Evolutionary conservation across 2,113 vertebrate species (phyloP), one percentile per base, ranked within the genome.

Genomic region (Acrocephalus kingi): DNA sequence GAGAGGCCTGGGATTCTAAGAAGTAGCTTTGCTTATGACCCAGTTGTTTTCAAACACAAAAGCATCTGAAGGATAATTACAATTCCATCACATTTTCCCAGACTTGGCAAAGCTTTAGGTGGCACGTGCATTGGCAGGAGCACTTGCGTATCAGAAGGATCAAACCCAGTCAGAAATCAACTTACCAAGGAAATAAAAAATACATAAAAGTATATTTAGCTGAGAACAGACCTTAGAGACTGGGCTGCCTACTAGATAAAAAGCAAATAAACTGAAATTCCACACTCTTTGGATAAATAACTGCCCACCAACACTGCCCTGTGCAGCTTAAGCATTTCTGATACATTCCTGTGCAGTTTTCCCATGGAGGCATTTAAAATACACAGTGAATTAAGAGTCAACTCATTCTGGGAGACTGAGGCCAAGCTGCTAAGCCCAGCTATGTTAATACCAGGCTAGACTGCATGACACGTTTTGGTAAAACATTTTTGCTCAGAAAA

Each of bases 121-220:
- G 11, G 45, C 54, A 82, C 0, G 0, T 37, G 45, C 30, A 17
- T 7, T 49, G 16, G 77, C 74, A 87, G 41, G 31, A 94, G 43
- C 66, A 45, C 22, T 72, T 55, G 33, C 8, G 7, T 35, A 78
- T 45, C 33, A 84, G 43, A 73, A 93, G 68, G 35, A 77, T 46
- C 52, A 68, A 94, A 84, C 13, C 55, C 80, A 90, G 74, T 6
- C 64, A 78, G 76, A 81, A 95, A 64, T 37, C 68, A 94, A 72
- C 66, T 79, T 39, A 63, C 19, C 55, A 74, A 89, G 22, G 37
- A 84, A 73, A 84, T 51, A 10, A 67, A 81, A 77, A 61, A 33
- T 11, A 45, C 8, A 33, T 23, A 28, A 11, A 61, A 45, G 62
- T 7, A 46, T 15, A 64, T 81, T 82, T 63, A 86, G 48, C 58